Evolutionary conservation across 2,888 invertebrate genomes (phyloP).

Genomic region (Cistogaster globosa): DNA sequence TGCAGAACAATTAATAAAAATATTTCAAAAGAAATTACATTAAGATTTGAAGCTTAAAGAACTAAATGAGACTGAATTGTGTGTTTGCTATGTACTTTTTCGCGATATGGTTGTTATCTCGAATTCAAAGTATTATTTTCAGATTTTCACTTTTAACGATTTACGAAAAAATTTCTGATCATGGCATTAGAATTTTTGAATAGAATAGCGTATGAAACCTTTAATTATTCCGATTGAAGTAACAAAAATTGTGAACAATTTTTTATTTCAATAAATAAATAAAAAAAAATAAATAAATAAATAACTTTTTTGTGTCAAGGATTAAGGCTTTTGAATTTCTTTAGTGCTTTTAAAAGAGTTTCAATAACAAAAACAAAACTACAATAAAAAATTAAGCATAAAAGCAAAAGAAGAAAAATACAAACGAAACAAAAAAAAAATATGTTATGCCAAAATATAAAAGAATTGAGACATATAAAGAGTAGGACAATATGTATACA

Average conservation of each 20-base stretch:
- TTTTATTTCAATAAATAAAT: constrained; percentile 19
- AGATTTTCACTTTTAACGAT: no score
- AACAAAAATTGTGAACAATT: background rate
- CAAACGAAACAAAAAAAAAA: constrained; percentile 25
- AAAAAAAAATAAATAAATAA: background rate
- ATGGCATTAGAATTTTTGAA: no score
- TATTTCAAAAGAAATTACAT: no score
- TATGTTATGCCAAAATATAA: constrained; percentile 26
- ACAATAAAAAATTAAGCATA: background rate
- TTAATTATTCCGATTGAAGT: background rate
- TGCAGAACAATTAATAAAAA: no score
- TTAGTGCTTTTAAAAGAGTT: constrained; percentile 15
- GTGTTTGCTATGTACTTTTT: no score
- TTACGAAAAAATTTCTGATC: no score
- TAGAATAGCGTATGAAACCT: background rate
- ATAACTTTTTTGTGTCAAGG: constrained; percentile 56
- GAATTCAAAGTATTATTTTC: no score
- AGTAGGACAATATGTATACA: constrained; percentile 34
- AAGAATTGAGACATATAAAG: constrained; percentile 47
- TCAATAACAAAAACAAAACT: constrained; percentile 34
- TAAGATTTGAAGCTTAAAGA: no score
- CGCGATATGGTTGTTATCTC: no score
- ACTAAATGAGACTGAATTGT: no score
- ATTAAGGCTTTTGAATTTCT: constrained; percentile 52
- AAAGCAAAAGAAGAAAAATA: constrained; percentile 6